phyloP scores from a whole-genome alignment of 2,888 invertebrate species.

The Diachrysia chrysitis region DNA sequence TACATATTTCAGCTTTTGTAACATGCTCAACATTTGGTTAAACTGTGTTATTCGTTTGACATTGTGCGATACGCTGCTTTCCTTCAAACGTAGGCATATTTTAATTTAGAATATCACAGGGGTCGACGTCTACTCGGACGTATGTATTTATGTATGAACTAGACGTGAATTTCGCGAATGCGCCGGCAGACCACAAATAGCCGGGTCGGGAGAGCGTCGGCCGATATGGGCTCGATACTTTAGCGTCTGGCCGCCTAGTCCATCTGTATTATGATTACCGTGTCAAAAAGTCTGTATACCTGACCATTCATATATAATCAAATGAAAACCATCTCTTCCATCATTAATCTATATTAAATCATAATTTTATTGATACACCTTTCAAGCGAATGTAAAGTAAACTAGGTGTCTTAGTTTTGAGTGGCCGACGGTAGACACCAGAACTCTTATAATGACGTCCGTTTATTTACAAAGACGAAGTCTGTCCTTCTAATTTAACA shows the following conservation, averaged over 20 bases:
- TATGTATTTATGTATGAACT: conserved; percentile 62
- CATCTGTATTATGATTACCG: conserved; percentile 20
- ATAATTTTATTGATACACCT: background rate
- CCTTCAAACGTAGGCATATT: conserved; percentile 51
- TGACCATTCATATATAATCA: background rate
- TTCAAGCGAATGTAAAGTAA: background rate
- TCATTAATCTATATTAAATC: background rate
- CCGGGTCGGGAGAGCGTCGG: conserved; percentile 60
- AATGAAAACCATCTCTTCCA: too few relatives aligned
- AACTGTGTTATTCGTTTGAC: conserved; percentile 39
- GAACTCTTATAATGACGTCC: conserved; percentile 20
- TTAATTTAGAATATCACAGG: conserved; percentile 57
- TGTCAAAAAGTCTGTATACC: background rate
- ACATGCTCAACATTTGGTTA: conserved; percentile 58
- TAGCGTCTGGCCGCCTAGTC: conserved; percentile 39
- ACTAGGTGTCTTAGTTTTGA: background rate
- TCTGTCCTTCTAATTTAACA: conserved; percentile 54
- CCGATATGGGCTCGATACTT: conserved; percentile 39
- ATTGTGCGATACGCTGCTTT: conserved; percentile 47
- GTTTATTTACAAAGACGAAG: conserved; percentile 52
- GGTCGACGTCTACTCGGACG: conserved; percentile 37
- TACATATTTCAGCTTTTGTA: conserved; percentile 65
- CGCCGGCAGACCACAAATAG: conserved; percentile 72
- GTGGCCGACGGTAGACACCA: conserved; percentile 25
- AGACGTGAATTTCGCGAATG: conserved; percentile 69